Conservation (phyloP, 2,113 vertebrate genomes). For the Hippocampus barbouri region DNA sequence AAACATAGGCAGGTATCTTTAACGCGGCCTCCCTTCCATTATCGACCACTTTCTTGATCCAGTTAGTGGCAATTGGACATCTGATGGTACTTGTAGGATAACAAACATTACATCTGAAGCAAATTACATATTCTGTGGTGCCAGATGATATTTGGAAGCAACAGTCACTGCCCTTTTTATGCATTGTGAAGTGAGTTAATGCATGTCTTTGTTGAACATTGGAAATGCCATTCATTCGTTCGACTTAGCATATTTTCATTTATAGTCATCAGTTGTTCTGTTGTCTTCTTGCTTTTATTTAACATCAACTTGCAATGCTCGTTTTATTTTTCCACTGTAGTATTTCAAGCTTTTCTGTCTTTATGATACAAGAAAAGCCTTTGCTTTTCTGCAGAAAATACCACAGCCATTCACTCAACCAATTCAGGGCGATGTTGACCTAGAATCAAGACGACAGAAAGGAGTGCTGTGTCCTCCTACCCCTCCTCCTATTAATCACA, state of each 20-base stretch:
- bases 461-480: neutral
- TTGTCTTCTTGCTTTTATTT: neutral
- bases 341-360: neutral
- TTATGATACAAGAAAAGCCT: neutral
- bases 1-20: slow-evolving; percentile 35
- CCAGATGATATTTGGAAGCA: slow-evolving; percentile 29
- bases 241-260: neutral
- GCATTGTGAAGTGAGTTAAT: slow-evolving; percentile 20
- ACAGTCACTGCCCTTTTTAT: neutral
- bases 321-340: neutral
- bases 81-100: slow-evolving; percentile 36
- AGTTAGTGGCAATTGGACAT: slow-evolving; percentile 55
- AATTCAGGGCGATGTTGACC: neutral
- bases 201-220: neutral
- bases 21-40: slow-evolving; percentile 28
- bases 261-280: neutral
- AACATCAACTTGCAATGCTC: neutral
- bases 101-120: slow-evolving; percentile 31
- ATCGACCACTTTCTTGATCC: slow-evolving; percentile 41
- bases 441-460: neutral
- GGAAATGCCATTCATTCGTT: neutral
- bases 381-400: neutral
- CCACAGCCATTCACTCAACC: neutral
- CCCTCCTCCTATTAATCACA: neutral
- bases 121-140: slow-evolving; percentile 39